phyloP scores from a whole-genome alignment of 2,797 vertebrate species.

The Pygocentrus nattereri region DNA sequence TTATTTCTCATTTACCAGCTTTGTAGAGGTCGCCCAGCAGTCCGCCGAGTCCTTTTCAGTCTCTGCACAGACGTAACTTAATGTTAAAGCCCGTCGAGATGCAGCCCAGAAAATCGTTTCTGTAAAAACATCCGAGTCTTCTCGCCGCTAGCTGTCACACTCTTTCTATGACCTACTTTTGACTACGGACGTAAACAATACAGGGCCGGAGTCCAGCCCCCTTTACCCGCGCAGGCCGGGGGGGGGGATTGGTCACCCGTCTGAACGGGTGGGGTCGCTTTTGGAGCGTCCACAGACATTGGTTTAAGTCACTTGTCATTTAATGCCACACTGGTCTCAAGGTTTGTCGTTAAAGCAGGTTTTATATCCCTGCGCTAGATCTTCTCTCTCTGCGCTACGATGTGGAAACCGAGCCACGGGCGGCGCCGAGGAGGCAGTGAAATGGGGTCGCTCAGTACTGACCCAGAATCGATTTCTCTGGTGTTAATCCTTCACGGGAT shows the following conservation, averaged over 20 bases:
- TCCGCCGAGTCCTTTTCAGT: background rate
- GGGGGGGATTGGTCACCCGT: background rate
- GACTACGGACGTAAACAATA: conserved; percentile 62
- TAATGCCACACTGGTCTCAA: conserved; percentile 6
- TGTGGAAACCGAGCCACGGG: background rate
- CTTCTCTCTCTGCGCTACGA: background rate
- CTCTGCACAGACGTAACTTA: background rate
- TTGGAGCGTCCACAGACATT: background rate
- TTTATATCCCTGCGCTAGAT: background rate
- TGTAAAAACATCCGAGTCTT: background rate
- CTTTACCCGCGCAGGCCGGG: background rate
- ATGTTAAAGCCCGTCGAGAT: background rate
- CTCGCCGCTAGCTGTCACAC: conserved; percentile 43
- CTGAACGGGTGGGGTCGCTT: conserved; percentile 10
- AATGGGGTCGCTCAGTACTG: background rate
- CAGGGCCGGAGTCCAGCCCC: conserved; percentile 7
- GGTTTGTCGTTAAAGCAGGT: background rate
- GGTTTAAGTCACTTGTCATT: conserved; percentile 34
- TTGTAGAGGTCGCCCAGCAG: conserved; percentile 7
- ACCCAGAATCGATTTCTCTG: background rate
- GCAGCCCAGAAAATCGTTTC: background rate
- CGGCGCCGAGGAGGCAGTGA: background rate
- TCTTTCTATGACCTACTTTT: conserved; percentile 60
- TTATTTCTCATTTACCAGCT: conserved; percentile 38
- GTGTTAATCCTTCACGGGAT: background rate